These are phyloP conservation scores for Clarias platycephalus DNA, from an alignment of 2,797 vertebrate species.

Conservation along the genomic window DNA sequence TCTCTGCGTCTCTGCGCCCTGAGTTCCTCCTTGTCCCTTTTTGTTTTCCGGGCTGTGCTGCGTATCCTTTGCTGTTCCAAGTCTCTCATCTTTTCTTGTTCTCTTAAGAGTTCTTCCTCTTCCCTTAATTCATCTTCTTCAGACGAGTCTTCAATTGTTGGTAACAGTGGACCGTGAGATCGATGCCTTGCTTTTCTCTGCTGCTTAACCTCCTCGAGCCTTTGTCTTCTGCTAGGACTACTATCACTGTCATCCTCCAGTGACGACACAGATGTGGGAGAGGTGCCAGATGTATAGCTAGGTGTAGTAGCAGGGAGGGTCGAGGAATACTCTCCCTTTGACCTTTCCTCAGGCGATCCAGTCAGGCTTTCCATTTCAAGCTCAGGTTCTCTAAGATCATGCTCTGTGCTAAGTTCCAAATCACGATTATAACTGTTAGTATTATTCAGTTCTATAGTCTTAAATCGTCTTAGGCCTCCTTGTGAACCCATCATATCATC, in stretches of 20 bases:
- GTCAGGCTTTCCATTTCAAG: conserved; percentile 99
- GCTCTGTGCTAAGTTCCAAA: conserved; percentile 85
- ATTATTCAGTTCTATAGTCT: conserved; percentile 98
- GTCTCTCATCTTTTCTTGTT: conserved; percentile 99
- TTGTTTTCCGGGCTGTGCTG: conserved; percentile 95
- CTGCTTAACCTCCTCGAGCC: conserved; percentile 95
- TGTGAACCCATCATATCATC: conserved; percentile 83
- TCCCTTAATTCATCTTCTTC: conserved; percentile 98
- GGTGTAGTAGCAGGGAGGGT: conserved; percentile 95
- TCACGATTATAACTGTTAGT: conserved; percentile 88
- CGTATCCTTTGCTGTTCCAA: conserved; percentile 96
- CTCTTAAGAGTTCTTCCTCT: conserved; percentile 94
- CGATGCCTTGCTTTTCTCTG: conserved; percentile 97
- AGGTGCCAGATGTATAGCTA: conserved; percentile 97
- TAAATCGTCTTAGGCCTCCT: conserved; percentile 93
- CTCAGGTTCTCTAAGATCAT: conserved; percentile 90
- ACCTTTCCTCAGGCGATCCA: conserved; percentile 94
- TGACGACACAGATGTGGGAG: conserved; percentile 96
- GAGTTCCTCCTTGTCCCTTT: conserved; percentile 96
- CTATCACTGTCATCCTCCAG: conserved; percentile 99
- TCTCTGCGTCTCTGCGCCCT: conserved; percentile 95
- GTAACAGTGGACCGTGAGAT: conserved; percentile 92
- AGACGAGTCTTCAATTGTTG: conserved; percentile 97
- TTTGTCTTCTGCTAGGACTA: conserved; percentile 94
- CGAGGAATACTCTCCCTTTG: conserved; percentile 95